Base-by-base conservation (phyloP, 2,797 vertebrate species). In the Thaleichthys pacificus region DNA sequence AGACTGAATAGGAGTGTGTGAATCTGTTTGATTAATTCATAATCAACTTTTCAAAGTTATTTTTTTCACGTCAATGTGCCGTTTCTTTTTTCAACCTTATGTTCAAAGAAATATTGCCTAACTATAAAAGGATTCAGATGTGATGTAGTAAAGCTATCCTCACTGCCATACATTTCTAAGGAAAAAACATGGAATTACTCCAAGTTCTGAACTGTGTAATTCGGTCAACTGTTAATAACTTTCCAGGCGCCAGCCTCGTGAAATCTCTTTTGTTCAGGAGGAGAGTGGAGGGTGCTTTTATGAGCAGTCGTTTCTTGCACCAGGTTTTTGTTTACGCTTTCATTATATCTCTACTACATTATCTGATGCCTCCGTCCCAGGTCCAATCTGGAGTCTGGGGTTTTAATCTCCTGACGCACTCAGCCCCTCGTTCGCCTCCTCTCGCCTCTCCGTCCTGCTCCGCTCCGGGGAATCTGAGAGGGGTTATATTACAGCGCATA, bases 401-500 rank as follows among this genome's bases (percentile, higher is more conserved):
- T 93, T 95, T 94, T 94, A 95, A 95, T 95, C 94, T 95, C 89
- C 81, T 87, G 79, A 86, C 90, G 86, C 88, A 87, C 89, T 94
- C 91, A 89, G 79, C 90, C 85, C 91, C 86, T 88, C 88, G 80
- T 8, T 35, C 32, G 32, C 32, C 32, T 35, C 32, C 32, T 35
- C 84, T 85, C 77, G 77, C 80, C 79, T 81, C 65, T 51, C 87
- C 77, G 84, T 82, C 86, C 85, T 82, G 80, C 82, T 84, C 84
- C 94, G 93, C 94, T 88, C 91, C 89, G 91, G 94, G 94, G 92
- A 95, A 93, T 94, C 77, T 87, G 92, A 94, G 93, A 95, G 83
- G 93, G 92, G 89, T 96, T 95, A 95, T 94, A 95, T 97, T 96
- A 93, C 94, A 93, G 91, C 89, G 80, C 92, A 95, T 95, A 94